These are phyloP conservation scores for Apostichopus leukothele DNA, from an alignment of 53 echinoderm and acorn worm species.

Conservation along the genomic window DNA sequence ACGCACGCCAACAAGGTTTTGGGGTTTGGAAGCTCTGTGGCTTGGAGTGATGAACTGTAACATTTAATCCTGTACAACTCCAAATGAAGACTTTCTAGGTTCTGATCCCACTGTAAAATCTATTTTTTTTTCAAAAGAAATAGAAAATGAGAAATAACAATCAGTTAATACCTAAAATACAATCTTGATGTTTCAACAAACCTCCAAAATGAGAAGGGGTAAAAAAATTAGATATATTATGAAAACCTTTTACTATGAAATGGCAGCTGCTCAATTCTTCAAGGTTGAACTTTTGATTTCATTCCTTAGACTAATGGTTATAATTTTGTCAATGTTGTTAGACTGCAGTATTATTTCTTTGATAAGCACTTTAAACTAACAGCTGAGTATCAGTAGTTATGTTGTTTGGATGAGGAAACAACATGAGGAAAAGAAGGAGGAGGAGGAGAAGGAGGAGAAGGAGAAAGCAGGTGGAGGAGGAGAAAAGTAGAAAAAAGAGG, in stretches of 20 bases:
- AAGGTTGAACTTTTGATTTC: too few species aligned
- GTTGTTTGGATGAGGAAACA: too few species aligned
- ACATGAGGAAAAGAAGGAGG: too few species aligned
- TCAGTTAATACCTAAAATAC: background rate
- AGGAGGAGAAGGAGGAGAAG: too few species aligned
- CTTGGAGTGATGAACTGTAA: slow-evolving; percentile 89
- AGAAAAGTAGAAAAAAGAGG: too few species aligned
- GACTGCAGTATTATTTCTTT: background rate
- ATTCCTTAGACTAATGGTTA: too few species aligned
- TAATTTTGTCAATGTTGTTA: background rate
- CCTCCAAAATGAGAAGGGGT: background rate
- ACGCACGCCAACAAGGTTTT: slow-evolving; percentile 89
- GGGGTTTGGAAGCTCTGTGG: slow-evolving; percentile 98
- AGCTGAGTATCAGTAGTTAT: too few species aligned
- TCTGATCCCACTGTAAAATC: slow-evolving; percentile 96
- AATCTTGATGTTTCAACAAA: background rate
- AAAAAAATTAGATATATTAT: background rate
- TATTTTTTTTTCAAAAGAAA: slow-evolving; percentile 26
- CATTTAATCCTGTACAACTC: slow-evolving; percentile 91
- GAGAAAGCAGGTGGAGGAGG: too few species aligned
- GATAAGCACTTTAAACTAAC: too few species aligned
- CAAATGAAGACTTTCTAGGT: slow-evolving; percentile 88
- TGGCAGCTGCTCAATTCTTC: too few species aligned
- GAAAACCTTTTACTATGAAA: too few species aligned
- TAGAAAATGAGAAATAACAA: slow-evolving; percentile 8